Base-by-base conservation (phyloP, 2,888 invertebrate genomes). In the Trachelus troglodyta region DNA sequence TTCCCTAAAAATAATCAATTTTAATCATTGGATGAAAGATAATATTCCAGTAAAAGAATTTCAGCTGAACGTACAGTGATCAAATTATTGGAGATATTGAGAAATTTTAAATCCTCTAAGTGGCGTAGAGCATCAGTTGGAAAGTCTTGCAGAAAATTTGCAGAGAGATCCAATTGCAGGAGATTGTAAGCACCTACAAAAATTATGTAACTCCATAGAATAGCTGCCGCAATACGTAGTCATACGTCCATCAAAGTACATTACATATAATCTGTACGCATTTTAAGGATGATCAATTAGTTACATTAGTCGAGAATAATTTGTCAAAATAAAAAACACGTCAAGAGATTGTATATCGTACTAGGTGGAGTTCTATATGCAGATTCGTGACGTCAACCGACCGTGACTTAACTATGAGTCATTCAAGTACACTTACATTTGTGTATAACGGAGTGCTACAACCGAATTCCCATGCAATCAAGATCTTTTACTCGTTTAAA, bases 61-160 rank as follows among this genome's bases (percentile, higher is more conserved):
- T 6, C 9, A 56, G 9, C 40, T 56, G 23, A 23, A 56, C 40
- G 40, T 91, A 97, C 97, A 92, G 95, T 95, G 80, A 98, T 95
- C 92, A 97, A 94, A 92, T 98, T 98, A 82, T 97, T 96, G 23
- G 97, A 97, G 69, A 97, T 92, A 91, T 97, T 96, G 81, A 98
- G 92, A 81, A 95, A 94, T 88, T 94, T 95, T 34, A 98, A 92
- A 77, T 94, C 94, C 34, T 92, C 92, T 84, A 97, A 94, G 37
- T 95, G 93, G 87, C 95, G 95, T 73, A 97, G 90, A 0, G 97
- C 96, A 12, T 96, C 95, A 0, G 94, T 94, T 4, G 97, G 97
- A 88, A 97, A 96, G 89, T 96, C 96, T 1, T 93, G 93, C 77
- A 98, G 95, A 89, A 97, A 97, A 92, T 98, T 98, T 87, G 96